These are phyloP conservation scores for Helicoverpa zea DNA, from an alignment of 1,140 invertebrate genomes.

Conservation along the genomic window DNA sequence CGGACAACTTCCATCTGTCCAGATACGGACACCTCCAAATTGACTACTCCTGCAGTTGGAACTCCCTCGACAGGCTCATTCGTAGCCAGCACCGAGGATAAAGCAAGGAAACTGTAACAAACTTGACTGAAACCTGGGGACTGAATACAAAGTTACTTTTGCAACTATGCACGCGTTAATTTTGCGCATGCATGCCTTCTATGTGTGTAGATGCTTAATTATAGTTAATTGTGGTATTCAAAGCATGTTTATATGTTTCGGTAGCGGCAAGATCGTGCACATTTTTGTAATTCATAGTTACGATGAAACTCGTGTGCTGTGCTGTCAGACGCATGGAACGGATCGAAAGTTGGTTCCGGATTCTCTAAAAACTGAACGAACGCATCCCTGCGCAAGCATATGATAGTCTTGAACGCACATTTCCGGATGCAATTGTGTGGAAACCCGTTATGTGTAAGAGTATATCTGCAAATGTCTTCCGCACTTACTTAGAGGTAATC, in stretches of 20 bases:
- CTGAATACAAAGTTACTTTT: background rate
- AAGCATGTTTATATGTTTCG: constrained; percentile 12
- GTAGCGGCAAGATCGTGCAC: background rate
- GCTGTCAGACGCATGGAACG: constrained; percentile 27
- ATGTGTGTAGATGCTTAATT: background rate
- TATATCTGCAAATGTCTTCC: constrained; percentile 10
- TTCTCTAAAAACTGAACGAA: constrained; percentile 29
- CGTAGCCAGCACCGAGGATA: constrained; percentile 78
- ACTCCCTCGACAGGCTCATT: constrained; percentile 89
- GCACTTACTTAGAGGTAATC: background rate
- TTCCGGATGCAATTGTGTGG: constrained; percentile 26
- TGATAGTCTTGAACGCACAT: constrained; percentile 22
- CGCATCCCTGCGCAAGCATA: constrained; percentile 31
- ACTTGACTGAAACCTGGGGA: background rate
- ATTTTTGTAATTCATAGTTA: constrained; percentile 20
- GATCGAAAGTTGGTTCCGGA: constrained; percentile 36
- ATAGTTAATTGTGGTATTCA: constrained; percentile 6
- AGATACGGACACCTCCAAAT: constrained; percentile 91
- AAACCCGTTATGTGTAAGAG: constrained; percentile 20
- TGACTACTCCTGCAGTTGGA: constrained; percentile 92
- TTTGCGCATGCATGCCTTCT: background rate
- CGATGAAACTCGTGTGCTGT: constrained; percentile 1
- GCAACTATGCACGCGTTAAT: background rate
- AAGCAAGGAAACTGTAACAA: background rate
- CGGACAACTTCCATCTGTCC: constrained; percentile 88